Evolutionary conservation across 2,797 vertebrate species (phyloP).

Genomic region (Poliocrania exsul): DNA sequence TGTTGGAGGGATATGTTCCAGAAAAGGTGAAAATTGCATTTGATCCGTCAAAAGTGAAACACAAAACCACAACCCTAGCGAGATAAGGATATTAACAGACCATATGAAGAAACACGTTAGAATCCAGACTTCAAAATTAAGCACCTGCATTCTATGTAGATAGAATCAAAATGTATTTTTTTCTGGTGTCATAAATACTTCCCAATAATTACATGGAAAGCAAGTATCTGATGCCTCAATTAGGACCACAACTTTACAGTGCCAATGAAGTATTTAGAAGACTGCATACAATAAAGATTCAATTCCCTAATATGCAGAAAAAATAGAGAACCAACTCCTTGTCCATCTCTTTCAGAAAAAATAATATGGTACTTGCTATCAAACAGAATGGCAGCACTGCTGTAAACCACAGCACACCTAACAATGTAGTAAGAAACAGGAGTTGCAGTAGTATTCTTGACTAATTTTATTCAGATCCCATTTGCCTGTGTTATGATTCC

Average conservation of each 20-base stretch:
- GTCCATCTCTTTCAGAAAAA: not conserved
- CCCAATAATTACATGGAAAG: not conserved
- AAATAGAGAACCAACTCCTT: not conserved
- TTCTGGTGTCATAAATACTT: not conserved
- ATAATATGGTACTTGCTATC: not conserved
- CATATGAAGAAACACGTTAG: not conserved
- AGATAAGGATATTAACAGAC: not conserved
- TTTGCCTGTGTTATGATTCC: not conserved
- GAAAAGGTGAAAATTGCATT: not conserved
- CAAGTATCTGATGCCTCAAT: not conserved
- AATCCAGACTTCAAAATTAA: not conserved
- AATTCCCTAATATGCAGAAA: not conserved
- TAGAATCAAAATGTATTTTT: not conserved
- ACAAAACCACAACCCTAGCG: not conserved
- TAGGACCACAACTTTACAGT: not conserved
- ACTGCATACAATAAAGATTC: not conserved
- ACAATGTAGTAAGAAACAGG: not conserved
- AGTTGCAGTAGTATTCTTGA: not conserved
- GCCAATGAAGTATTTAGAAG: not conserved
- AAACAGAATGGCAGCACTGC: not conserved
- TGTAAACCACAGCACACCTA: not conserved
- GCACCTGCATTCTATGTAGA: not conserved
- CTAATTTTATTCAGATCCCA: not conserved
- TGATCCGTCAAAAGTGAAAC: not conserved
- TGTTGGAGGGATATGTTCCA: not conserved